Evolutionary conservation across 2,888 invertebrate genomes (phyloP).

Genomic region (Halictus ligatus): DNA sequence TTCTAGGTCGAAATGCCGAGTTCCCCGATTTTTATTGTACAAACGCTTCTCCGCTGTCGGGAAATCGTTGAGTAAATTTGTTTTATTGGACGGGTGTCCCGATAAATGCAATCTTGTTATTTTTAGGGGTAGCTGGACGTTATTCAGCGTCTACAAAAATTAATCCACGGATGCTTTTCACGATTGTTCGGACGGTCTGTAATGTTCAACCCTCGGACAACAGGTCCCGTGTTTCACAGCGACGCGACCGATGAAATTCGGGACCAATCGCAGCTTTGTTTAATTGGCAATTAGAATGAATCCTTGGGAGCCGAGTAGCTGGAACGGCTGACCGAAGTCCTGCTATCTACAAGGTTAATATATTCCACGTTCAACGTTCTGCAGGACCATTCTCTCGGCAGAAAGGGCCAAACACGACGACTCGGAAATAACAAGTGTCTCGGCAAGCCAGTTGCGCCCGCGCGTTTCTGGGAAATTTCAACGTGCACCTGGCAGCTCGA

Average conservation of each 20-base stretch:
- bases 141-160: too few species aligned
- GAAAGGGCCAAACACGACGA: neutral
- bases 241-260: too few species aligned
- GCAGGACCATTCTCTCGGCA: neutral
- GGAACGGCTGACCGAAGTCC: neutral
- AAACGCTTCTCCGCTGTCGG: too few species aligned
- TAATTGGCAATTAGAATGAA: too few species aligned
- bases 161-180: too few species aligned
- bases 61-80: neutral
- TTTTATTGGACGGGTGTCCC: neutral
- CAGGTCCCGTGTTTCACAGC: too few species aligned
- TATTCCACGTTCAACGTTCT: neutral
- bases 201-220: too few species aligned
- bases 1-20: neutral
- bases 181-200: too few species aligned
- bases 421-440: neutral
- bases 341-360: neutral
- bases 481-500: slow-evolving; percentile 9
- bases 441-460: neutral
- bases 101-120: neutral
- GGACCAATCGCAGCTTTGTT: too few species aligned
- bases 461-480: neutral
- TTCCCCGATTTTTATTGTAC: neutral
- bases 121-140: neutral
- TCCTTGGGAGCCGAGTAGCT: neutral